These are phyloP conservation scores for Troides oblongomaculatus DNA, from an alignment of 2,888 invertebrate species.

Conservation along the genomic window DNA sequence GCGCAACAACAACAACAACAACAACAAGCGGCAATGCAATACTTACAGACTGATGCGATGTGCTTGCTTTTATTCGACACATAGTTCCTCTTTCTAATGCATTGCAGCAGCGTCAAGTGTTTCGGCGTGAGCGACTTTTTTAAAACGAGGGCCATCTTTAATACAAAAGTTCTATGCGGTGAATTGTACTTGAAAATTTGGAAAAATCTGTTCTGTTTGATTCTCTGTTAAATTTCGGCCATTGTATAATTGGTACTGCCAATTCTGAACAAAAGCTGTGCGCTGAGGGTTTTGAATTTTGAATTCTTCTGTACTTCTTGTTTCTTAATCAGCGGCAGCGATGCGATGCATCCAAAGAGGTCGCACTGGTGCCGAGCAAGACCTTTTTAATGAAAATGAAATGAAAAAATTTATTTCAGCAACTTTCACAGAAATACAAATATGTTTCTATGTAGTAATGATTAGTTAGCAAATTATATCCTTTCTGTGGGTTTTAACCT, in stretches of 20 bases:
- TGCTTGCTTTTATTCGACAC: constrained; percentile 31
- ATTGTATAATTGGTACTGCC: constrained; percentile 53
- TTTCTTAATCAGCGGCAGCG: constrained; percentile 17
- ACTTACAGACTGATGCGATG: constrained; percentile 56
- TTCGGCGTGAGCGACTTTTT: constrained; percentile 60
- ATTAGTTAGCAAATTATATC: too few species aligned
- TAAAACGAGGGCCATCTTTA: constrained; percentile 64
- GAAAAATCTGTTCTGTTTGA: constrained; percentile 36
- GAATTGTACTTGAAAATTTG: constrained; percentile 45
- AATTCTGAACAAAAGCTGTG: constrained; percentile 49
- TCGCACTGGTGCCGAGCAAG: too few species aligned
- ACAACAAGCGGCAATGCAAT: constrained; percentile 24
- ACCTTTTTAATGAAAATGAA: too few species aligned
- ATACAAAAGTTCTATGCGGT: constrained; percentile 31
- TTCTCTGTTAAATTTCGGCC: constrained; percentile 64
- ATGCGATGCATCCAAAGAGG: too few species aligned
- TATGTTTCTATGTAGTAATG: too few species aligned
- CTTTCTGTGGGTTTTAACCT: too few species aligned
- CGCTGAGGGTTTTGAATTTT: constrained; percentile 44
- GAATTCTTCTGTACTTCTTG: constrained; percentile 38
- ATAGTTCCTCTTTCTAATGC: constrained; percentile 55
- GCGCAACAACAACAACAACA: neutral
- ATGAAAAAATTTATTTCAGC: too few species aligned
- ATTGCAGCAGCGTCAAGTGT: constrained; percentile 61
- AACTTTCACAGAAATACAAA: too few species aligned